Evolutionary conservation across 2,113 vertebrate species (phyloP), one percentile per base, ranked within the genome.

Genomic region (Stigmatopora nigra): DNA sequence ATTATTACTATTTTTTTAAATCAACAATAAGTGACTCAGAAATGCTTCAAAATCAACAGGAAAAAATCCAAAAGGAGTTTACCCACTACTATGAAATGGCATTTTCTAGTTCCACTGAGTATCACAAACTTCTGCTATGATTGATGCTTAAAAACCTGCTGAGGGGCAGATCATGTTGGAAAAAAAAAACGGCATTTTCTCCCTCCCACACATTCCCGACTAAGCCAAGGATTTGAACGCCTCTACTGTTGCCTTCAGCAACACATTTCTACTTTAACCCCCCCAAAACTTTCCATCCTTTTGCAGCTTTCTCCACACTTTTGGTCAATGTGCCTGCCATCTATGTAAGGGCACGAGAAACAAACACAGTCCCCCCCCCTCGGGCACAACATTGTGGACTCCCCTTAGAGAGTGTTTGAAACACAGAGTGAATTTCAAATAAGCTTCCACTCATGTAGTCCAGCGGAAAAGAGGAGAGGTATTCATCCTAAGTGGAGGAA

Each of bases 401-500:
- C 71, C 61, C 59, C 49, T 55, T n/a, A n/a, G 64, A 70, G 71
- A 61, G 45, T 53, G 38, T 60, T 20, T 51, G 38, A 71, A 61
- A 56, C 58, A 65, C 69, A 77, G 10, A 66, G 31, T 58, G 31
- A 75, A 61, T 41, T 63, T 65, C 61, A 67, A 60, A 70, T 53
- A 60, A 22, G 58, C 66, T 69, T 2, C 0, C 65, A 76, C 65
- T 70, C 41, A 60, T 64, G 67, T 11, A 11, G 52, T 17, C 36
- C 63, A 59, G 64, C 48, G 19, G 67, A 69, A 74, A 65, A 71
- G 65, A 62, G 62, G 22, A 48, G 61, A 71, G 63, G 63, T 71
- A 65, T 68, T 65, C 78, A 78, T 80, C 47, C 59, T 45, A 80
- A 67, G 53, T 55, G 64, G 72, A 70, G 64, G 61, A 63, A 69